Evolutionary conservation across 2,888 invertebrate species (phyloP), one percentile per base, ranked within the genome.

Genomic region (Himalopsyche japonica): DNA sequence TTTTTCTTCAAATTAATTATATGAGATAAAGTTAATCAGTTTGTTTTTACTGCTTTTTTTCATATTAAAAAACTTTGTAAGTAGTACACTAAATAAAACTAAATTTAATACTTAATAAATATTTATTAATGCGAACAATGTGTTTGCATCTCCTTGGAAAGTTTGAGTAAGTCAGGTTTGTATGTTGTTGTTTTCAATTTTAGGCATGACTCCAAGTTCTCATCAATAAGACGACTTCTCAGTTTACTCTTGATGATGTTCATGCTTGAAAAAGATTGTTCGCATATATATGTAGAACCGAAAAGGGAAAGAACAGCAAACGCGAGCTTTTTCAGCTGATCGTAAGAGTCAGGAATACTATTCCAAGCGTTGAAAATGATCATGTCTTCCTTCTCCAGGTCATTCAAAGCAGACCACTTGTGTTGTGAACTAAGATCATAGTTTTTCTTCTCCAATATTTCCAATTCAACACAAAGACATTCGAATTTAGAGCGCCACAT

Each of bases 61-160:
- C n/a, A n/a, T n/a, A n/a, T n/a, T n/a, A n/a, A n/a, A n/a, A n/a
- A n/a, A n/a, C n/a, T n/a, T n/a, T n/a, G n/a, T n/a, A n/a, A n/a
- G n/a, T n/a, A n/a, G n/a, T n/a, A n/a, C n/a, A n/a, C n/a, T n/a
- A n/a, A n/a, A n/a, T n/a, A n/a, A n/a, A n/a, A n/a, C n/a, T n/a
- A n/a, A n/a, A n/a, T n/a, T n/a, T n/a, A n/a, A n/a, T n/a, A n/a
- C n/a, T n/a, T n/a, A n/a, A n/a, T n/a, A n/a, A n/a, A n/a, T n/a
- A n/a, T n/a, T n/a, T n/a, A n/a, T n/a, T n/a, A n/a, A n/a, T n/a
- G n/a, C n/a, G n/a, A n/a, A n/a, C n/a, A n/a, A n/a, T n/a, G n/a
- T n/a, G n/a, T n/a, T n/a, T n/a, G 91, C 91, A 81, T 92, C 91
- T 1, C 91, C 87, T 64, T 64, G 6, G 20, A 64, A 64, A 24